Base-by-base conservation (phyloP, 2,797 vertebrate species). In the Periophthalmus magnuspinnatus region DNA sequence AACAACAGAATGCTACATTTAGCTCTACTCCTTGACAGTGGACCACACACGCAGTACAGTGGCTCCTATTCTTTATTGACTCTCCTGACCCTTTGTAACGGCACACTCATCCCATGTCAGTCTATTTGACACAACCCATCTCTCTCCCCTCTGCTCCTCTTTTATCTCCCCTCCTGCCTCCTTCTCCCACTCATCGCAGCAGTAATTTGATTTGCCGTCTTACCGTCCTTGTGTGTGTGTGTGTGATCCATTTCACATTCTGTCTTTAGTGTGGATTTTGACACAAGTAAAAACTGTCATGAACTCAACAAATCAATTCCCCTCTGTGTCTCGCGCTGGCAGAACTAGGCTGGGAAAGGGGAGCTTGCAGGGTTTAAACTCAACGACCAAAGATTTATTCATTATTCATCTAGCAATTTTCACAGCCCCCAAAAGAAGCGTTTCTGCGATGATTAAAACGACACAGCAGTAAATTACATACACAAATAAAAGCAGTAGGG, bases 261-360 rank as follows among this genome's bases (percentile, higher is more conserved):
- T 55, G 77, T 79, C 76, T 83, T 84, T 78, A 80, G 75, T 85
- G 71, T 55, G 81, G 74, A 82, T 86, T 80, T 19, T 84, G 78
- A 83, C 81, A 78, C 76, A 70, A 83, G 81, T 73, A 81, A 82
- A 81, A 71, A 67, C 77, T 83, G 80, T 86, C 85, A 76, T 90
- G 81, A 84, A 86, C 85, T 86, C 76, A 47, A 84, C 84, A 81
- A 78, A 84, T 87, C 82, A 86, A 85, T 85, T 84, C 87, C 84
- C 85, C 65, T 45, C 73, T 80, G 85, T 78, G 81, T 86, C 65
- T 84, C 72, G 59, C 70, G 45, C 57, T 78, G 75, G 75, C 76
- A 85, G 79, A 87, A 77, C 75, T 65, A 82, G 71, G 71, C 80
- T 84, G 79, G 84, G 76, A 76, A 80, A 75, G 14, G 84, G 50